These are phyloP conservation scores for Parnassius smintheus DNA, from an alignment of 2,888 invertebrate species.

Conservation along the genomic window DNA sequence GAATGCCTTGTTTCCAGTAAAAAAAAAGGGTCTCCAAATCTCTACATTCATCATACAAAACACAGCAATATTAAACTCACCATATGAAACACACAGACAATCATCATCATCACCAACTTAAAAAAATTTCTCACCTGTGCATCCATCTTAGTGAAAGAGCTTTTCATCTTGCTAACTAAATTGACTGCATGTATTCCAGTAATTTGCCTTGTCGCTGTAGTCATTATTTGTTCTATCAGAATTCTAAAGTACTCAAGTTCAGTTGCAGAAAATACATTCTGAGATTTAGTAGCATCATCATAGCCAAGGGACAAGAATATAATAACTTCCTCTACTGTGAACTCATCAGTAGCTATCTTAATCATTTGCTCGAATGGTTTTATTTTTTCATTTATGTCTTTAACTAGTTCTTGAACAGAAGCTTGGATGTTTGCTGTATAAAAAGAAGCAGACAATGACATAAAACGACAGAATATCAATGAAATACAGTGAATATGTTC, in stretches of 20 bases:
- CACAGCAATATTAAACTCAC: no score
- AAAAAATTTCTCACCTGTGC: slow-evolving; percentile 54
- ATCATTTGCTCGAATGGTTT: slow-evolving; percentile 60
- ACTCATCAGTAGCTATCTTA: slow-evolving; percentile 61
- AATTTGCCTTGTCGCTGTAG: slow-evolving; percentile 60
- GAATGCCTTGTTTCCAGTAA: no score
- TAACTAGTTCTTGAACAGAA: slow-evolving; percentile 49
- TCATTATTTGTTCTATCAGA: slow-evolving; percentile 66
- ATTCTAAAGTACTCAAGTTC: slow-evolving; percentile 68
- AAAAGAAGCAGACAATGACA: background rate
- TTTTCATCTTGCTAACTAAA: slow-evolving; percentile 59
- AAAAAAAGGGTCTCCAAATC: no score
- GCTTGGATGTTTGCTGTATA: slow-evolving; percentile 46
- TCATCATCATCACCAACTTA: no score
- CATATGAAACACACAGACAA: no score
- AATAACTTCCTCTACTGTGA: slow-evolving; percentile 58
- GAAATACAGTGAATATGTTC: no score
- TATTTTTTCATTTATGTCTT: slow-evolving; percentile 61
- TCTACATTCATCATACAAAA: no score
- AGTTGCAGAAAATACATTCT: slow-evolving; percentile 57
- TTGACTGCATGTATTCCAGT: slow-evolving; percentile 64
- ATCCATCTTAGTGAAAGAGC: slow-evolving; percentile 59
- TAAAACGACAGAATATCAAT: no score
- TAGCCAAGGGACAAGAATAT: slow-evolving; percentile 61
- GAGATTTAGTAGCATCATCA: slow-evolving; percentile 65